These are phyloP conservation scores for Electrona antarctica DNA, from an alignment of 2,113 vertebrate genomes.

Conservation along the genomic window DNA sequence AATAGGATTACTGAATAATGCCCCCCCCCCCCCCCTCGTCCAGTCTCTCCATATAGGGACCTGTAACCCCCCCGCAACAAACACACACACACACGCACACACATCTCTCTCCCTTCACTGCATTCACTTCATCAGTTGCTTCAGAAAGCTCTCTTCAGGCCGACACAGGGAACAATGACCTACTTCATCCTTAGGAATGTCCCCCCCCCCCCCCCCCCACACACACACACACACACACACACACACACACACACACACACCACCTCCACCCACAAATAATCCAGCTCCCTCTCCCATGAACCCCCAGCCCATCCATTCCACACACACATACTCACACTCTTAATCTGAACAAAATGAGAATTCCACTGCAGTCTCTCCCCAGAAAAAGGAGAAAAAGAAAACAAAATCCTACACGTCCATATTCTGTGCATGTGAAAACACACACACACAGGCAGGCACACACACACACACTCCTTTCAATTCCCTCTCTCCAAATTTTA, in stretches of 20 bases:
- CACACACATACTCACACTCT: constrained; percentile 51
- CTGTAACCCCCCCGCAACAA: constrained; percentile 65
- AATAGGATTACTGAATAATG: constrained; percentile 85
- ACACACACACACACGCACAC: constrained; percentile 4
- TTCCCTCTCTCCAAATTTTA: constrained; percentile 26
- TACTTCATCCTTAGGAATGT: constrained; percentile 84
- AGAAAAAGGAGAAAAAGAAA: neutral
- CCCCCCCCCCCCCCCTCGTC: constrained; percentile 32
- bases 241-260: constrained; percentile 45
- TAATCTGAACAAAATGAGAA: constrained; percentile 83
- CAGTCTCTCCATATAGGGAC: constrained; percentile 59
- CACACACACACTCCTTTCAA: constrained; percentile 23
- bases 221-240: constrained; percentile 44
- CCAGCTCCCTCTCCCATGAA: constrained; percentile 66
- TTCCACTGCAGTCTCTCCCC: constrained; percentile 61
- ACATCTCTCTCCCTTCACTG: constrained; percentile 62
- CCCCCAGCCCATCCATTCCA: constrained; percentile 10
- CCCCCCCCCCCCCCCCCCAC: constrained; percentile 49
- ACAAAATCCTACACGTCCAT: constrained; percentile 69
- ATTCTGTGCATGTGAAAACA: no score
- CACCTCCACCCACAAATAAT: constrained; percentile 51
- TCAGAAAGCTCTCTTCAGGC: constrained; percentile 78
- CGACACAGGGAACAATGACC: constrained; percentile 81
- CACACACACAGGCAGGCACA: neutral
- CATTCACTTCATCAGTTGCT: constrained; percentile 82